Evolutionary conservation across 2,113 vertebrate genomes (phyloP), one percentile per base, ranked within the genome.

Genomic region (Chaetorhynchus papuensis): DNA sequence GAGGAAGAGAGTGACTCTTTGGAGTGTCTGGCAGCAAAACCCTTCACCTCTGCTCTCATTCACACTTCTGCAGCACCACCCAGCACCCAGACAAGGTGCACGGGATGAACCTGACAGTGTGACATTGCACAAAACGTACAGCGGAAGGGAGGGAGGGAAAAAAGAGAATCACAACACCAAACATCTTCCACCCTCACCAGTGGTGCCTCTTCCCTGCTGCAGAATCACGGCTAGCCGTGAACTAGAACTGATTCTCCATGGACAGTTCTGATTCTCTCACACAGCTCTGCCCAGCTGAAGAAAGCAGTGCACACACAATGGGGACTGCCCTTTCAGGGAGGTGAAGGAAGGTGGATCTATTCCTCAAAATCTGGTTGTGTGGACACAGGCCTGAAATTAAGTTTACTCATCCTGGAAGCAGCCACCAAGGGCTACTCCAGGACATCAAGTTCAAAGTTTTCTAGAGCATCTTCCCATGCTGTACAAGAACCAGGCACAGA

Each of bases 21-120:
- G 26, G 57, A 18, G 15, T 6, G 1, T 6, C 44, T 83, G 50
- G 8, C 68, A 74, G 68, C 59, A 89, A 80, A 91, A 37, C 17
- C 70, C 59, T 86, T 63, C 60, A 45, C 28, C 28, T 78, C 80
- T 69, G 37, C 59, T 61, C 27, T 31, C 63, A 37, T 7, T 42
- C 59, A n/a, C n/a, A 24, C 10, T 52, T 30, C n/a, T n/a, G n/a
- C 39, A 75, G 33, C 61, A 44, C 18, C 33, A 42, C 47, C 33
- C 18, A 33, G n/a, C 42, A 53, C 39, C n/a, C 15, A 61, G 57
- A 37, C 23, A 65, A 52, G 64, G 52, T 23, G 44, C 39, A 59
- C 21, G 4, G 4, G 1, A 30, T 31, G 28, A 77, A 39, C 28
- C n/a, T 44, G 64, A 18, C 52, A 66, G 15, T 0, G 0, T 21